These are phyloP conservation scores for Pteruthius melanotis DNA, from an alignment of 2,113 vertebrate species.

Conservation along the genomic window DNA sequence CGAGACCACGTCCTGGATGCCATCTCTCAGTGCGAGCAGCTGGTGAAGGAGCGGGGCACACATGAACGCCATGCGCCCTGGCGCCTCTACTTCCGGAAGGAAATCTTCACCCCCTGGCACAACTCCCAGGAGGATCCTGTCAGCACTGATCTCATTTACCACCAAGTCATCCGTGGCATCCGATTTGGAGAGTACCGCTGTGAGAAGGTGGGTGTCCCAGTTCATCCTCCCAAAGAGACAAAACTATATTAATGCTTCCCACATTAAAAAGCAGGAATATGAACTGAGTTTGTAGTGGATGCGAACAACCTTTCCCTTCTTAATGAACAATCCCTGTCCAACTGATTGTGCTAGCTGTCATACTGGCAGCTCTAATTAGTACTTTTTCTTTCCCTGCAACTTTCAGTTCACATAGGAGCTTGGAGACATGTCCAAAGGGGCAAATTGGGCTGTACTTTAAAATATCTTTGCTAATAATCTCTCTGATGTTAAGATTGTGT, in stretches of 20 bases:
- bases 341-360: background rate
- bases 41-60: slow-evolving; percentile 79
- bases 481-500: background rate
- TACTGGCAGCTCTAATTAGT: background rate
- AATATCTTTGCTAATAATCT: background rate
- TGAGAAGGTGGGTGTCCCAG: slow-evolving; percentile 76
- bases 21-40: slow-evolving; percentile 93
- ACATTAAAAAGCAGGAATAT: background rate
- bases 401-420: background rate
- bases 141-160: slow-evolving; percentile 93
- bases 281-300: background rate
- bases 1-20: slow-evolving; percentile 90
- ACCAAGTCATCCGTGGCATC: slow-evolving; percentile 86
- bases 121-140: slow-evolving; percentile 79
- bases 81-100: slow-evolving; percentile 92
- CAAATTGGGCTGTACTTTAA: background rate
- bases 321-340: background rate
- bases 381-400: background rate
- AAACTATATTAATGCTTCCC: background rate
- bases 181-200: slow-evolving; percentile 87
- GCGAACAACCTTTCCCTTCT: background rate
- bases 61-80: slow-evolving; percentile 88
- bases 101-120: slow-evolving; percentile 96
- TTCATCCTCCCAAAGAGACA: background rate
- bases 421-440: background rate